These are phyloP conservation scores for Epistrophe grossulariae DNA, from an alignment of 2,888 invertebrate species.

Conservation along the genomic window DNA sequence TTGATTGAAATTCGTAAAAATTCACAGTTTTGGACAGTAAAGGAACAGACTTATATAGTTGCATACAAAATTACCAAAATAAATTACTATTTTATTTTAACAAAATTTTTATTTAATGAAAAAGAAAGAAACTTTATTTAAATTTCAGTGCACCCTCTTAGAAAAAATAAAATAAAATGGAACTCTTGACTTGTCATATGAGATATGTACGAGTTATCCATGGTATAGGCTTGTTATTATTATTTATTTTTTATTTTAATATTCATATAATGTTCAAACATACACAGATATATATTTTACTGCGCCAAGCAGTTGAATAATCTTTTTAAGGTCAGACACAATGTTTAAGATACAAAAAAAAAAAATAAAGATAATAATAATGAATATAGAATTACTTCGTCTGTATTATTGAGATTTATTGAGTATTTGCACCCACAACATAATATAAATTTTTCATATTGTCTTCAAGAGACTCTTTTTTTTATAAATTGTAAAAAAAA, in stretches of 20 bases:
- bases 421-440: slow-evolving; percentile 58
- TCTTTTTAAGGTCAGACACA: slow-evolving; percentile 69
- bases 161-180: background rate
- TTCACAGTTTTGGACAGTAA: too few species aligned
- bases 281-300: slow-evolving; percentile 7
- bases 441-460: background rate
- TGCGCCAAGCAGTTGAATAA: slow-evolving; percentile 66
- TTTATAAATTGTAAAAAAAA: background rate
- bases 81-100: too few species aligned
- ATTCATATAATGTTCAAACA: background rate
- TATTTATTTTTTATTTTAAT: slow-evolving; percentile 10
- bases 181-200: slow-evolving; percentile 64
- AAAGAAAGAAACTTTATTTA: too few species aligned
- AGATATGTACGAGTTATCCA: slow-evolving; percentile 40
- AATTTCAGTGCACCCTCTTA: background rate
- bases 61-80: too few species aligned
- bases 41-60: too few species aligned
- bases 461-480: background rate
- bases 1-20: too few species aligned
- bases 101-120: too few species aligned
- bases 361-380: slow-evolving; percentile 22
- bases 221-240: slow-evolving; percentile 44
- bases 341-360: slow-evolving; percentile 46
- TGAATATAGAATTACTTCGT: slow-evolving; percentile 52
- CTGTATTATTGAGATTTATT: slow-evolving; percentile 50